Conservation (phyloP, 2,113 vertebrate genomes). For the Loxodonta africana region DNA sequence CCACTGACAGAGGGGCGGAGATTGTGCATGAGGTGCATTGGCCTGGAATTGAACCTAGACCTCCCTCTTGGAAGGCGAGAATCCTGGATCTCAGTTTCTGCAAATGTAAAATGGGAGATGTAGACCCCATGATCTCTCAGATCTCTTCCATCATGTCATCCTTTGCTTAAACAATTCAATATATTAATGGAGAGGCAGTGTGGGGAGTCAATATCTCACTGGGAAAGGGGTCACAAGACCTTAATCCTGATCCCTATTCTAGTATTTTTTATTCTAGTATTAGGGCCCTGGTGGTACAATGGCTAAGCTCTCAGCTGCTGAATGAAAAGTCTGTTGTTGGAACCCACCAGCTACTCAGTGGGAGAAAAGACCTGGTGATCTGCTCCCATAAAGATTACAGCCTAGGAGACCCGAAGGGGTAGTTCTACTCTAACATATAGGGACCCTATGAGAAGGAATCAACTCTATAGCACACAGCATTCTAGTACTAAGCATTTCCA, state of each 20-base stretch:
- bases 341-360: not conserved
- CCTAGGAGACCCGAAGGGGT: too few species aligned
- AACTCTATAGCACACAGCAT: too few species aligned
- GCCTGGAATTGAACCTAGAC: not conserved
- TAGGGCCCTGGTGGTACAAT: not conserved
- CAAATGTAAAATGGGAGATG: not conserved
- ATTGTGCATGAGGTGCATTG: too few species aligned
- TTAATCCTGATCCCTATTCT: not conserved
- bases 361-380: not conserved
- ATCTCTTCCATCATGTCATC: not conserved
- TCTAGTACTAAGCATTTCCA: not conserved
- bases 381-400: not conserved
- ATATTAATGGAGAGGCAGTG: not conserved
- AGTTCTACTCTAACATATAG: too few species aligned
- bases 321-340: not conserved
- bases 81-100: conserved; percentile 14
- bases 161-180: not conserved
- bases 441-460: too few species aligned
- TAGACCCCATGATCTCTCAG: not conserved
- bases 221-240: not conserved
- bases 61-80: not conserved
- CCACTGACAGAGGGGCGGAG: not conserved
- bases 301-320: not conserved
- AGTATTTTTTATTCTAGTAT: not conserved
- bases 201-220: not conserved